Conservation (phyloP, 2,113 vertebrate genomes). For the Australoheros scitulus region DNA sequence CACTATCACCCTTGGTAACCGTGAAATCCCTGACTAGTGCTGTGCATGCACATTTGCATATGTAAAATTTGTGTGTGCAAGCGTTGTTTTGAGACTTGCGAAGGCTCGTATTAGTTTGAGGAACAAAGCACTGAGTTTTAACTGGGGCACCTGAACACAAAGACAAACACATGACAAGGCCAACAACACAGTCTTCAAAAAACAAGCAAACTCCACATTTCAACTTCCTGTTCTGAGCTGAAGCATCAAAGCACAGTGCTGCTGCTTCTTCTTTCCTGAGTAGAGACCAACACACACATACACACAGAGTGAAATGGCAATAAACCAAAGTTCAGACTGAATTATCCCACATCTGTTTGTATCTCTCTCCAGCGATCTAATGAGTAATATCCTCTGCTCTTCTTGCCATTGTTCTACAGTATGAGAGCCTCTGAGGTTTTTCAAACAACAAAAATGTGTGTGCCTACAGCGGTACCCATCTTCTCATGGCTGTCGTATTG, state of each 20-base stretch:
- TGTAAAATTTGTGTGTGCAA: slow-evolving; percentile 31
- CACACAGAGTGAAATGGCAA: not conserved
- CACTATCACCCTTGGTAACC: slow-evolving; percentile 4
- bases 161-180: slow-evolving; percentile 56
- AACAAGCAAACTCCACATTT: slow-evolving; percentile 33
- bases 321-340: slow-evolving; percentile 23
- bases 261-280: not conserved
- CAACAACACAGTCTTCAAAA: slow-evolving; percentile 30
- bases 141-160: slow-evolving; percentile 53
- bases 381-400: slow-evolving; percentile 1
- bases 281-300: not conserved
- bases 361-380: slow-evolving; percentile 15
- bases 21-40: slow-evolving; percentile 27
- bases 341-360: slow-evolving; percentile 19
- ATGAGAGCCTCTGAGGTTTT: not conserved
- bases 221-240: slow-evolving; percentile 41
- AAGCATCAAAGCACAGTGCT: slow-evolving; percentile 41
- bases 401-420: not conserved
- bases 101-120: slow-evolving; percentile 44
- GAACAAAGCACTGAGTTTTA: slow-evolving; percentile 57
- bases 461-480: not conserved
- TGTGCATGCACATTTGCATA: slow-evolving; percentile 43
- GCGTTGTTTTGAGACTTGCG: slow-evolving; percentile 14
- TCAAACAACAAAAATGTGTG: not conserved
- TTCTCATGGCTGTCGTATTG: no score